Evolutionary conservation across 2,888 invertebrate species (phyloP), one percentile per base, ranked within the genome.

Genomic region (Hyposoter didymator): DNA sequence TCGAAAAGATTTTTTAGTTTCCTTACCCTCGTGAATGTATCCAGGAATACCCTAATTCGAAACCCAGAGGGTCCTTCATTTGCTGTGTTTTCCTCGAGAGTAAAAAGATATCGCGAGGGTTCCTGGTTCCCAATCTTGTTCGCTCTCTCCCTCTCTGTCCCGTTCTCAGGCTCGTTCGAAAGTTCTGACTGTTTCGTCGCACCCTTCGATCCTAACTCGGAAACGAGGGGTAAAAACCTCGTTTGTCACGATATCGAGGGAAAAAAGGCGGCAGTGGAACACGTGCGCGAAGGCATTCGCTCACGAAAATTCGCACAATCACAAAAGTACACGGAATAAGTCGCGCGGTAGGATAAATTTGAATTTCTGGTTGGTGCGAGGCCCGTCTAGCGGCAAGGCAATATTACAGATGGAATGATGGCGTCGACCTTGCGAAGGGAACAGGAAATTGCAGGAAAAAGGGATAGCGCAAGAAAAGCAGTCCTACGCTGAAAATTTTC

Each of bases 231-330:
- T 88, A 87, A 89, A 89, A 90, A 67, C 19, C 92, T 91, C 92
- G 92, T 93, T 93, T 93, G 92, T 93, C 92, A 93, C 90, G 90
- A 91, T 89, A 92, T 92, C 90, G 91, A 90, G 91, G 91, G 91
- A 91, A 90, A 90, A 55, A 75, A 52, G 19, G 0, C 19, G 19
- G 0, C 19, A 52, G 55, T 64, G 55, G 81, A 52, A 32, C 49
- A 22, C 69, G 49, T 39, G 14, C 39, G 43, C 28, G 17, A 28
- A 22, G 55, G 12, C 55, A 55, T 55, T 28, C 28, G 28, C 55
- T 55, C 12, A 22, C 10, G 55, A 55, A 55, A n/a, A 28, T 69
- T 79, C 59, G 80, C 43, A 22, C 39, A 75, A 70, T 79, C 67
- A 75, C 76, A 75, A 59, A 78, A 35, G 73, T 62, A 49, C 14